phyloP scores from a whole-genome alignment of 2,113 vertebrate species.

The Myxocyprinus asiaticus region DNA sequence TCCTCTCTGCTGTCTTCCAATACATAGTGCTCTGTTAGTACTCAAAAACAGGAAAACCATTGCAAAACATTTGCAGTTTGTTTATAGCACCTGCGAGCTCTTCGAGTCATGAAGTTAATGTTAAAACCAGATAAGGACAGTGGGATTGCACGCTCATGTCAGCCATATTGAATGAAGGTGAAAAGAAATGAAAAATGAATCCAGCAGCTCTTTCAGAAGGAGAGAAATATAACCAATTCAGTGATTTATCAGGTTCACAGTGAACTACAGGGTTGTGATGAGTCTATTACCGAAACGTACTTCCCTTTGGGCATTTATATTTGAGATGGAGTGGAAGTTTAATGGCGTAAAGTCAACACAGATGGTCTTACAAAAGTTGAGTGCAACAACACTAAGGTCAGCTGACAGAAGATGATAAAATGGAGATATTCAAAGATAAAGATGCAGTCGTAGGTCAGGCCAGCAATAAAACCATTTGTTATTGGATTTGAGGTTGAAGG shows the following conservation, averaged over 20 bases:
- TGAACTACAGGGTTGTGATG: background rate
- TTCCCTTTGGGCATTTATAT: conserved; percentile 4
- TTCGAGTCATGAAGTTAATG: conserved; percentile 7
- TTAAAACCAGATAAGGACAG: conserved; percentile 19
- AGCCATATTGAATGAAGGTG: conserved; percentile 4
- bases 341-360: conserved; percentile 17
- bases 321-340: conserved; percentile 19
- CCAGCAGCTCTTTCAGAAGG: background rate
- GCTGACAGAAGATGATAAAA: background rate
- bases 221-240: background rate
- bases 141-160: background rate
- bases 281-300: conserved; percentile 10
- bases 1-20: conserved; percentile 1
- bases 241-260: background rate
- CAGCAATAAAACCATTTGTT: background rate
- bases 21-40: conserved; percentile 27
- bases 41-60: conserved; percentile 26
- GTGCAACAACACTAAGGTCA: conserved; percentile 1
- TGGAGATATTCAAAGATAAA: background rate
- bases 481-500: conserved; percentile 11
- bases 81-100: background rate
- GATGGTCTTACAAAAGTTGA: conserved; percentile 10
- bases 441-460: background rate
- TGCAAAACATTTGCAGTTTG: conserved; percentile 15
- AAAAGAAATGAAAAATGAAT: conserved; percentile 22